phyloP scores from a whole-genome alignment of 2,888 invertebrate species.

The Micoletzkya japonica region DNA sequence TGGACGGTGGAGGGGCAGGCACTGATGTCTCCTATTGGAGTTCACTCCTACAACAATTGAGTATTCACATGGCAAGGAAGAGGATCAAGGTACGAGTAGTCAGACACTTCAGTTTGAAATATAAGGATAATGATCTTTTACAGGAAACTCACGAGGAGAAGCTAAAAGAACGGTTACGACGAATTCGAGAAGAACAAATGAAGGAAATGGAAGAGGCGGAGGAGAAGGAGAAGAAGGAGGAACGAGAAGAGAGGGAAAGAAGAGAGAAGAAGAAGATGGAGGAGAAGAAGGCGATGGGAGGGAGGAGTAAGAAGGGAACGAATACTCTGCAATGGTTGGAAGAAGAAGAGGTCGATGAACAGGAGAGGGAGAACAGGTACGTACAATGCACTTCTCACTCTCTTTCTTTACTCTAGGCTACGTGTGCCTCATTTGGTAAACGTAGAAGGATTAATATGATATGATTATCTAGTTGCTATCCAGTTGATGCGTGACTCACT shows the following conservation, averaged over 20 bases:
- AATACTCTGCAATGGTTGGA: conserved; percentile 35
- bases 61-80: conserved; percentile 65
- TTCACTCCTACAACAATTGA: conserved; percentile 85
- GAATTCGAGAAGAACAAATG: conserved; percentile 78
- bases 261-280: conserved; percentile 30
- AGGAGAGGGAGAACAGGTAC: conserved; percentile 56
- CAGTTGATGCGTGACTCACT: not conserved
- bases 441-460: not conserved
- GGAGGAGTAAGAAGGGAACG: conserved; percentile 24
- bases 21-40: conserved; percentile 98
- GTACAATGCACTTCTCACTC: not conserved
- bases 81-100: conserved; percentile 7
- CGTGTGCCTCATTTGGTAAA: not conserved
- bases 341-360: conserved; percentile 54
- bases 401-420: not conserved
- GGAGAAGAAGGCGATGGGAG: conserved; percentile 30
- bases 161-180: conserved; percentile 82
- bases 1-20: conserved; percentile 85
- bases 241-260: conserved; percentile 11
- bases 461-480: conserved; percentile 35
- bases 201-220: conserved; percentile 32
- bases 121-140: not conserved
- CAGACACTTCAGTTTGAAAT: not conserved
- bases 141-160: conserved; percentile 86
- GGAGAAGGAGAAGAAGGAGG: not conserved